Base-by-base conservation (phyloP, 1,140 invertebrate genomes). In the Linepithema humile region DNA sequence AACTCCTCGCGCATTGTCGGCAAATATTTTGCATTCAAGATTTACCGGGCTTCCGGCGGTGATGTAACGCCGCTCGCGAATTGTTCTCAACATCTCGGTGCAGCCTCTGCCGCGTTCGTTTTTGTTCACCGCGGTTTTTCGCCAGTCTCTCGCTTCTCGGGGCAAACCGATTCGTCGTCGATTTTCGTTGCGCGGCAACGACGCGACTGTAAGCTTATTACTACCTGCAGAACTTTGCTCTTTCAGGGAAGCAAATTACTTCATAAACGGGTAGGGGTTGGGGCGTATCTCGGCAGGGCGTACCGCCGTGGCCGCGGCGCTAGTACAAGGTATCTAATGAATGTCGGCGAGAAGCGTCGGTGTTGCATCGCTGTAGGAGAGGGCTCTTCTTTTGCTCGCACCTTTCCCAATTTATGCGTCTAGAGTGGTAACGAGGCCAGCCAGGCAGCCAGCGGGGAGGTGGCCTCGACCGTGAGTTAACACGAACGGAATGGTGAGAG, bases 311-410 rank as follows among this genome's bases (percentile, higher is more conserved):
- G 73, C 53, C 80, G 82, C 40, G 64, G 67, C 55, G 75, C 74
- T 67, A 40, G 65, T 84, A 89, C 88, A 89, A 89, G 88, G 67
- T 88, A 82, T 85, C 84, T 89, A 88, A 89, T 84, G 88, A 89
- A 86, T 86, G 88, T 86, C 83, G 72, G 59, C 60, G 55, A 85
- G 72, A 85, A 70, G 78, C 75, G 50, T 50, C 43, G 69, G 10
- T 55, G 72, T 43, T 87, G 65, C 38, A 82, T 77, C 29, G 78
- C 62, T 65, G 43, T 53, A 12, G 43, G 43, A 45, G 43, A 45
- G 40, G 45, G n/a, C n/a, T n/a, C 82, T 88, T 88, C 87, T 86
- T 80, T 82, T 77, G 82, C 62, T 65, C 77, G 74, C 69, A 69
- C 70, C 86, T 65, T 59, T 59, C 55, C 77, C 87, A 89, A 88